Percentiles rank a stretch among this genome's conserved stretches.
Conservation (phyloP, 2,888 invertebrate species). For the Barypeithes pellucidus region DNA sequence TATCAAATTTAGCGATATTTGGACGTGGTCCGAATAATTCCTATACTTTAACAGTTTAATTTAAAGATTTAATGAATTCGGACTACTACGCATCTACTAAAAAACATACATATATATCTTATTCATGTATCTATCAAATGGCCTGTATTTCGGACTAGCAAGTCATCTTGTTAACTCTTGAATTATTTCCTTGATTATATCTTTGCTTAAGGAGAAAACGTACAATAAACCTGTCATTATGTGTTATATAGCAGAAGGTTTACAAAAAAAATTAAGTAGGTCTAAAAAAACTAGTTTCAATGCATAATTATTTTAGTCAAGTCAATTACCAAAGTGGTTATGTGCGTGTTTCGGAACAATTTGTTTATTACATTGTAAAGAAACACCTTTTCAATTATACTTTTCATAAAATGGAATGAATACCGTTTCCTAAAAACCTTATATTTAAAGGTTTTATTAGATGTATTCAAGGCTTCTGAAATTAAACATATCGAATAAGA, state of each 20-base stretch:
- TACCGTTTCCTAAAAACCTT: background rate
- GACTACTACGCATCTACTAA: too few relatives aligned
- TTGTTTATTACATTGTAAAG: background rate
- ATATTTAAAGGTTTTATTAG: background rate
- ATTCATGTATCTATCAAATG: too few relatives aligned
- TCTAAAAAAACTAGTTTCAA: conserved; percentile 16
- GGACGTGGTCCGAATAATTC: too few relatives aligned
- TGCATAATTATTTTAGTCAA: conserved; percentile 19
- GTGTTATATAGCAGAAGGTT: conserved; percentile 3
- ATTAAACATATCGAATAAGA: background rate
- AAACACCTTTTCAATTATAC: conserved; percentile 1
- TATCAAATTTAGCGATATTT: too few relatives aligned
- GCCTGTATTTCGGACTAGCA: background rate
- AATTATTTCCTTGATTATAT: conserved; percentile 1
- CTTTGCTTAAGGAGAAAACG: background rate
- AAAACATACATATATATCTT: too few relatives aligned
- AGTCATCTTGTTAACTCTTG: background rate
- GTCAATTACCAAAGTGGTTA: conserved; percentile 24
- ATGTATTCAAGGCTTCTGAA: conserved; percentile 9
- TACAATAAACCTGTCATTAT: conserved; percentile 4
- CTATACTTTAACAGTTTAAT: too few relatives aligned
- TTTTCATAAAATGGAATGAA: background rate
- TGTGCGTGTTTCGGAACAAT: conserved; percentile 29
- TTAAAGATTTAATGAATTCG: too few relatives aligned
- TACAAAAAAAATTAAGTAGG: conserved; percentile 12